Evolutionary conservation across 2,888 invertebrate genomes (phyloP).

Genomic region (Acrobeloides nanus): DNA sequence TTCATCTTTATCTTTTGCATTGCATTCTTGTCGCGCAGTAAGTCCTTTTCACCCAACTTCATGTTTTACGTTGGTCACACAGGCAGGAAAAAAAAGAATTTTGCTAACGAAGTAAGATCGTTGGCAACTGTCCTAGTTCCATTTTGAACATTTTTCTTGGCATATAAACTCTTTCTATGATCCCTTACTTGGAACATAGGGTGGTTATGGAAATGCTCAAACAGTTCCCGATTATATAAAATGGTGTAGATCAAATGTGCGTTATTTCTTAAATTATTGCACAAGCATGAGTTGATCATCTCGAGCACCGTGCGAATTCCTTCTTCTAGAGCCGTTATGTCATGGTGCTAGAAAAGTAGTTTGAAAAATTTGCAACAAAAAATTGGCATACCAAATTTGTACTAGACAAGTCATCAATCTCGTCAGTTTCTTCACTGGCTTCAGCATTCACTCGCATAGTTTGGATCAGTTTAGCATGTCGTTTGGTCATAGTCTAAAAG

Average conservation of each 20-base stretch:
- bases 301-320: conserved; percentile 91
- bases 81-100: too few relatives aligned
- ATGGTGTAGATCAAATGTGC: conserved; percentile 88
- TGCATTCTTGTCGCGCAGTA: too few relatives aligned
- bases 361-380: conserved; percentile 6
- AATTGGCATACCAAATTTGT: conserved; percentile 16
- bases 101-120: too few relatives aligned
- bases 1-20: too few relatives aligned
- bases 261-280: conserved; percentile 73
- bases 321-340: conserved; percentile 84
- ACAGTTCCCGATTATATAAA: conserved; percentile 82
- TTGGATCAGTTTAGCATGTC: conserved; percentile 60
- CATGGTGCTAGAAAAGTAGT: conserved; percentile 64
- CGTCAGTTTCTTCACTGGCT: conserved; percentile 15
- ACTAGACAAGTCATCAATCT: conserved; percentile 14
- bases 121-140: too few relatives aligned
- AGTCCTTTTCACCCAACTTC: too few relatives aligned
- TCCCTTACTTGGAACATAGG: conserved; percentile 81
- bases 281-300: conserved; percentile 88
- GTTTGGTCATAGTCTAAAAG: conserved; percentile 60
- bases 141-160: too few relatives aligned
- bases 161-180: too few relatives aligned
- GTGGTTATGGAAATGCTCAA: conserved; percentile 76
- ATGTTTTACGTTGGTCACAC: too few relatives aligned
- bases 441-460: conserved; percentile 28